Conservation (phyloP, 2,888 invertebrate genomes). For the Tenodera sinensis region DNA sequence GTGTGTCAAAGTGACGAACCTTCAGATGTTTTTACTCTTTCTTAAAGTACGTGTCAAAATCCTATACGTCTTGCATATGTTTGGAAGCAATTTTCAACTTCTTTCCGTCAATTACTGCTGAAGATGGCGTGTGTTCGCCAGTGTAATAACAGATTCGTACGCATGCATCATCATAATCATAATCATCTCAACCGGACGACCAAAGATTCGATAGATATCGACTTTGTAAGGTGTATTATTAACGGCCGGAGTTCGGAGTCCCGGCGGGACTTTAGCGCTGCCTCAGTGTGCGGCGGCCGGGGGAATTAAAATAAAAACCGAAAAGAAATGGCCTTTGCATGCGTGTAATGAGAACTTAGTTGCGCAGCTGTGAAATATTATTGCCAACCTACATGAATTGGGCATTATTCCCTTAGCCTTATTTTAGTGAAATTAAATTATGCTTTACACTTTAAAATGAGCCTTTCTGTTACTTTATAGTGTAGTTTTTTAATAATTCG, state of each 20-base stretch:
- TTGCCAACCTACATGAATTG: background rate
- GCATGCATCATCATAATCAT: no score
- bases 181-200: background rate
- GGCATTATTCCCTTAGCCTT: no score
- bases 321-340: background rate
- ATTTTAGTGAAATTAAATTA: background rate
- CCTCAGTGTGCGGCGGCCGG: background rate
- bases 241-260: background rate
- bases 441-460: background rate
- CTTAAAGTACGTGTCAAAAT: background rate
- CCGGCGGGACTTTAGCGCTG: background rate
- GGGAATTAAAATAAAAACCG: background rate
- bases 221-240: background rate
- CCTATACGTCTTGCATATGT: background rate
- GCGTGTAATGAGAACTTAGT: background rate
- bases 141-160: background rate
- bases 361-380: background rate
- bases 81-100: background rate
- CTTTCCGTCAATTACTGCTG: background rate
- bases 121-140: background rate
- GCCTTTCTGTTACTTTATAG: no score
- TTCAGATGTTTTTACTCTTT: background rate
- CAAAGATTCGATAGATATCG: background rate
- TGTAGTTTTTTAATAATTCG: no score
- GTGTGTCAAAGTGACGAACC: background rate